Percentiles rank a stretch among this genome's conserved stretches.
Conservation (phyloP, 2,113 vertebrate genomes). For the Bubo scandiacus region DNA sequence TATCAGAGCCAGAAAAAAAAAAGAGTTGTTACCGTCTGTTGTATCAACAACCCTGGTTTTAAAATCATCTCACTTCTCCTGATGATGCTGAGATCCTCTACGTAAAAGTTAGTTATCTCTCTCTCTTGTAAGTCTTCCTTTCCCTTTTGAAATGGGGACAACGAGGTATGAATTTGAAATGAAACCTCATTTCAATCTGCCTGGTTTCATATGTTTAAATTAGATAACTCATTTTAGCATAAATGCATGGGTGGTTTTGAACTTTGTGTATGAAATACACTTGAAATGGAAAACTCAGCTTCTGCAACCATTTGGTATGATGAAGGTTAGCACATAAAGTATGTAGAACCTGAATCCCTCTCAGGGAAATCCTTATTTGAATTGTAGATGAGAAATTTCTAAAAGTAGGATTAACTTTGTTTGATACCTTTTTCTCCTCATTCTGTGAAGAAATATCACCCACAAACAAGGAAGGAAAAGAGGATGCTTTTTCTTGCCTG, state of each 20-base stretch:
- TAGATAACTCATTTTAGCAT: not conserved
- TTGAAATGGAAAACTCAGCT: conserved; percentile 40
- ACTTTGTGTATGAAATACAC: not conserved
- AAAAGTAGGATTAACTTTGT: conserved; percentile 58
- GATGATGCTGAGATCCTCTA: not conserved
- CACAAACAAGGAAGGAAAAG: not conserved
- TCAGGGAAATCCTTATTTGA: conserved; percentile 54
- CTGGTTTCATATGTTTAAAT: not conserved
- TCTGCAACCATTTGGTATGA: conserved; percentile 1
- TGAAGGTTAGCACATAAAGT: conserved; percentile 26
- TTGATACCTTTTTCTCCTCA: not conserved
- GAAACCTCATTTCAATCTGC: not conserved
- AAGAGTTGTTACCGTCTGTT: not conserved
- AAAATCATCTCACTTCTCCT: not conserved
- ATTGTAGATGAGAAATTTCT: conserved; percentile 59
- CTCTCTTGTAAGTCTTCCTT: not conserved
- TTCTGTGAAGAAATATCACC: not conserved
- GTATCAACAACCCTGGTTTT: not conserved
- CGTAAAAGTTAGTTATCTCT: not conserved
- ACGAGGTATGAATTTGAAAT: not conserved
- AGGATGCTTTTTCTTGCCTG: not conserved
- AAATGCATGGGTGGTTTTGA: conserved; percentile 33
- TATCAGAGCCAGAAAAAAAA: not conserved
- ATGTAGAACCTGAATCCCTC: conserved; percentile 41
- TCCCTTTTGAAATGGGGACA: not conserved